These are phyloP conservation scores for Piaya cayana DNA, from an alignment of 2,113 vertebrate genomes.

Conservation along the genomic window DNA sequence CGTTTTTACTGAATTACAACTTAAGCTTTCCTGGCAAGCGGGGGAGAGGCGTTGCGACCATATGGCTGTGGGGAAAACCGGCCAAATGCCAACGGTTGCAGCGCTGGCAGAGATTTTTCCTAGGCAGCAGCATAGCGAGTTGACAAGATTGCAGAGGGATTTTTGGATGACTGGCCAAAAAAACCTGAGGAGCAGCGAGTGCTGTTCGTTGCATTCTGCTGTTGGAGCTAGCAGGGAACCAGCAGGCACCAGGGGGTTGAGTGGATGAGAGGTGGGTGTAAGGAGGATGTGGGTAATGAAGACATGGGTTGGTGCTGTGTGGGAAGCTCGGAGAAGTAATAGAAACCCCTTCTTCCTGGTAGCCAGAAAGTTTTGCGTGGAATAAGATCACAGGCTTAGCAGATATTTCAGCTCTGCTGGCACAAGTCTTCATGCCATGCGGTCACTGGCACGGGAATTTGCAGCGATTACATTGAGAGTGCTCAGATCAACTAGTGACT, in stretches of 20 bases:
- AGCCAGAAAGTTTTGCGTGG: slow-evolving; percentile 22
- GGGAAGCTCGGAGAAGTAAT: not conserved
- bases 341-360: slow-evolving; percentile 11
- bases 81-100: not conserved
- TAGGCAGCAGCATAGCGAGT: not conserved
- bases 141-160: not conserved
- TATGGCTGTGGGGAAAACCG: not conserved
- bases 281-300: not conserved
- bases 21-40: slow-evolving; percentile 7
- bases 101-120: not conserved
- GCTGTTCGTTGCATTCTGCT: not conserved
- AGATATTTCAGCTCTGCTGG: slow-evolving; percentile 20
- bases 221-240: not conserved
- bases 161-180: not conserved
- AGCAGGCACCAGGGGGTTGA: not conserved
- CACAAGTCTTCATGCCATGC: not conserved
- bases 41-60: slow-evolving; percentile 42
- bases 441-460: not conserved
- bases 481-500: not conserved
- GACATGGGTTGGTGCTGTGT: not conserved
- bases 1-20: not conserved
- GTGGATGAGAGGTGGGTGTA: not conserved
- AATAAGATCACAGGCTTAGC: not conserved
- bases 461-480: not conserved
- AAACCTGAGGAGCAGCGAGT: not conserved